These are phyloP conservation scores for Bombus picipes DNA, from an alignment of 1,140 invertebrate species.

Conservation along the genomic window DNA sequence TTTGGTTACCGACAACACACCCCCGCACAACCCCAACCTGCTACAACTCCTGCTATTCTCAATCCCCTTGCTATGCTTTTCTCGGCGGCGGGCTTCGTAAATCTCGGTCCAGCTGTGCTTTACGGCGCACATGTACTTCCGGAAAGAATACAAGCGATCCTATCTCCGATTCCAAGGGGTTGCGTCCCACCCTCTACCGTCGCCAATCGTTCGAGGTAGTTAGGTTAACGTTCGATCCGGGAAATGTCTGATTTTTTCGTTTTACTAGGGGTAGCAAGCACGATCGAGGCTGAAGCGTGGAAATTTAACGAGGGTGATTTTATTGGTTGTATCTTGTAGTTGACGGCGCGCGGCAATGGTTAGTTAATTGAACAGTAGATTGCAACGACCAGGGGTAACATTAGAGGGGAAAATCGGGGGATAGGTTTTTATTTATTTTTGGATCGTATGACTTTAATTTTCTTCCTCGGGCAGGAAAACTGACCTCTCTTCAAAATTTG, in stretches of 20 bases:
- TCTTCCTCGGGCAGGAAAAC: too few relatives aligned
- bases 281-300: neutral
- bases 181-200: neutral
- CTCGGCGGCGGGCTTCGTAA: slow-evolving; percentile 67
- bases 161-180: slow-evolving; percentile 50
- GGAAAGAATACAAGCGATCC: slow-evolving; percentile 58
- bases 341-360: neutral
- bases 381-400: neutral
- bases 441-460: neutral
- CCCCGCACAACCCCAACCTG: neutral
- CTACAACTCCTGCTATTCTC: slow-evolving; percentile 36
- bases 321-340: too few relatives aligned
- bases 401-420: too few relatives aligned
- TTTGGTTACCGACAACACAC: slow-evolving; percentile 59
- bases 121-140: slow-evolving; percentile 65
- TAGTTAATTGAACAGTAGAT: neutral
- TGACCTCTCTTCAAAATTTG: slow-evolving; percentile 17
- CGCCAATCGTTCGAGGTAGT: neutral
- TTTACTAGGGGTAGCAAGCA: neutral
- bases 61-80: slow-evolving; percentile 50
- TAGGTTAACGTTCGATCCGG: slow-evolving; percentile 14
- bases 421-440: neutral
- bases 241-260: neutral
- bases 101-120: slow-evolving; percentile 75
- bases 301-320: slow-evolving; percentile 14